phyloP scores from a whole-genome alignment of 2,113 vertebrate genomes.

The Poeciliopsis prolifica region DNA sequence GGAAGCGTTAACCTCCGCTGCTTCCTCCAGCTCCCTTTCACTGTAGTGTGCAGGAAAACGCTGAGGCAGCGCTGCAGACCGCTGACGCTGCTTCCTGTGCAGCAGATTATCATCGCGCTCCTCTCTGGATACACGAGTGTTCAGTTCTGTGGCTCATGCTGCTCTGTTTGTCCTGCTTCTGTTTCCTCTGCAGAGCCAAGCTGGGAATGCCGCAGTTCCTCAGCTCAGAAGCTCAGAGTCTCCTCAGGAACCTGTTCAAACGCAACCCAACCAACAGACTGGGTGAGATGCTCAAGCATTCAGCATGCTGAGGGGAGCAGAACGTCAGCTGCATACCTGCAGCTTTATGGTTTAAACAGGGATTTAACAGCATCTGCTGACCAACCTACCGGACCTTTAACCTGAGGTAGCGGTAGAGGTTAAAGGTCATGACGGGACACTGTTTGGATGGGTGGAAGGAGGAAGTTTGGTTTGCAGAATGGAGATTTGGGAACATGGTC shows the following conservation, averaged over 20 bases:
- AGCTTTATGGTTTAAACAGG: no score
- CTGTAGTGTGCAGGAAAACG: constrained; percentile 27
- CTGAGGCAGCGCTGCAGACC: constrained; percentile 44
- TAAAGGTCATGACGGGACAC: no score
- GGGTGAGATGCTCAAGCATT: constrained; percentile 76
- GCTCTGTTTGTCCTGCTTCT: background rate
- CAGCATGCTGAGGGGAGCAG: background rate
- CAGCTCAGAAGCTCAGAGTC: constrained; percentile 96
- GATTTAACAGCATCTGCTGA: no score
- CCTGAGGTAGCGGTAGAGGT: no score
- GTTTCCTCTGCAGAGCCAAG: constrained; percentile 78
- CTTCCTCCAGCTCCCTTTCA: constrained; percentile 30
- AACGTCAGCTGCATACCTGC: background rate
- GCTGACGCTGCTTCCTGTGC: constrained; percentile 51
- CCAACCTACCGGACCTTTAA: no score
- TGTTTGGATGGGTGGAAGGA: no score
- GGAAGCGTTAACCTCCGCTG: constrained; percentile 31
- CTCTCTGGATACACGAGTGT: constrained; percentile 13
- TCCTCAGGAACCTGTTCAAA: constrained; percentile 97
- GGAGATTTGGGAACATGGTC: no score
- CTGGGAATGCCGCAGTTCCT: no score
- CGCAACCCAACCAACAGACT: constrained; percentile 96
- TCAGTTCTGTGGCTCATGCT: background rate
- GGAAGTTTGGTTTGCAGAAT: no score
- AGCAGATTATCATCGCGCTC: constrained; percentile 23